These are phyloP conservation scores for Malurus alboscapulatus DNA, from an alignment of 2,113 vertebrate genomes.

Conservation along the genomic window DNA sequence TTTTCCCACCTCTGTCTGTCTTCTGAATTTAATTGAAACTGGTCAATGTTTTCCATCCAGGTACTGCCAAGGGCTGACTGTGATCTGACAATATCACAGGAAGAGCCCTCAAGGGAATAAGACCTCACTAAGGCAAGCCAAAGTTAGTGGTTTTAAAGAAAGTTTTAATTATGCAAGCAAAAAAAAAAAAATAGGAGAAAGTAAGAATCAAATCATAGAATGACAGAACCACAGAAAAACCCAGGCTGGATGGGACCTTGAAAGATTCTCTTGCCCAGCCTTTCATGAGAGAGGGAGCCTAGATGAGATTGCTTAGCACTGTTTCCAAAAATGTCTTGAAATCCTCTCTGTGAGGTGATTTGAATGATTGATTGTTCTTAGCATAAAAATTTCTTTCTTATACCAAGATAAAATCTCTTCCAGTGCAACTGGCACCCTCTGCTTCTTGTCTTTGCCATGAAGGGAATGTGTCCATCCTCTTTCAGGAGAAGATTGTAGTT, in stretches of 20 bases:
- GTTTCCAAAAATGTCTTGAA: not conserved
- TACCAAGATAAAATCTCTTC: not conserved
- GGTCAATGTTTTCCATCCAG: not conserved
- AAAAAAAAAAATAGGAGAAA: not conserved
- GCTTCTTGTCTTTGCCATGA: not conserved
- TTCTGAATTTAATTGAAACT: not conserved
- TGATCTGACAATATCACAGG: not conserved
- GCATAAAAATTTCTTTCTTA: not conserved
- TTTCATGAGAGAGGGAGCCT: not conserved
- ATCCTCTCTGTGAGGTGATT: not conserved
- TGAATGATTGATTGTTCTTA: not conserved
- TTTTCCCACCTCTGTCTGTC: not conserved
- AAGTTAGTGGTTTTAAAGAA: not conserved
- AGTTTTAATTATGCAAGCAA: not conserved
- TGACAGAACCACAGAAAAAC: not conserved
- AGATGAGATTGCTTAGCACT: not conserved
- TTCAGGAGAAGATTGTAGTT: not conserved
- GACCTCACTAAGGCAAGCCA: not conserved
- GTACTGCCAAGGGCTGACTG: not conserved
- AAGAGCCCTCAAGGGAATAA: not conserved
- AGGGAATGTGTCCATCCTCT: rapidly evolving
- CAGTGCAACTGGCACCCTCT: not conserved
- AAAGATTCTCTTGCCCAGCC: not conserved
- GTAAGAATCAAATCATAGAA: not conserved
- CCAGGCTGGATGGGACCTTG: not conserved